A percentile compares a stretch with the other conserved stretches of the same genome.
phyloP scores from a whole-genome alignment of 2,113 vertebrate genomes.

The Psittacula cyanocephala region DNA sequence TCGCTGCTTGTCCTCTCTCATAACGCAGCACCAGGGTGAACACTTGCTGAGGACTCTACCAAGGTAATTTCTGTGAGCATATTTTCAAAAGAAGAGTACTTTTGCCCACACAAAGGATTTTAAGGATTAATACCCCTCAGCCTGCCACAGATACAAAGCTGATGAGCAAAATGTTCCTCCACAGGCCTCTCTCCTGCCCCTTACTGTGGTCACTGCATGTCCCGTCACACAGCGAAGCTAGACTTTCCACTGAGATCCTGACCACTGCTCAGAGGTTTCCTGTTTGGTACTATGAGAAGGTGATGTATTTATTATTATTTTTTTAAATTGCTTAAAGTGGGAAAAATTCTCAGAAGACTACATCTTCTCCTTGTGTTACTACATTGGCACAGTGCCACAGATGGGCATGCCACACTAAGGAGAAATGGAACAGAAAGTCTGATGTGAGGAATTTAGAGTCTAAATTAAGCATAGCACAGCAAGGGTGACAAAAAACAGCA shows the following conservation, averaged over 20 bases:
- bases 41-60: neutral
- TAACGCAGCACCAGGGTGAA: neutral
- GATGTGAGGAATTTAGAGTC: slow-evolving; percentile 21
- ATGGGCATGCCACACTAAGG: neutral
- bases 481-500: slow-evolving; percentile 5
- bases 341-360: neutral
- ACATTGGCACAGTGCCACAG: neutral
- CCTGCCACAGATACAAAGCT: neutral
- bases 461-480: slow-evolving; percentile 20
- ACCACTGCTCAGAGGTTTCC: slow-evolving; percentile 35
- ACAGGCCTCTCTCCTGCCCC: neutral
- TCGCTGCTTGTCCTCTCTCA: neutral
- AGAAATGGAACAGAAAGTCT: slow-evolving; percentile 30
- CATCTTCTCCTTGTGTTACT: neutral
- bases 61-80: neutral
- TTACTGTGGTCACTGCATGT: neutral
- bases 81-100: neutral
- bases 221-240: neutral
- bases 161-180: slow-evolving; percentile 7
- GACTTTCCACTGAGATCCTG: slow-evolving; percentile 46
- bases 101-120: neutral
- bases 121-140: neutral
- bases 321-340: neutral
- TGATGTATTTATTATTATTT: slow-evolving; percentile 12
- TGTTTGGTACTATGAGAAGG: slow-evolving; percentile 42